Evolutionary conservation across 1,140 invertebrate genomes (phyloP).

Genomic region (Trachymyrmex cornetzi): DNA sequence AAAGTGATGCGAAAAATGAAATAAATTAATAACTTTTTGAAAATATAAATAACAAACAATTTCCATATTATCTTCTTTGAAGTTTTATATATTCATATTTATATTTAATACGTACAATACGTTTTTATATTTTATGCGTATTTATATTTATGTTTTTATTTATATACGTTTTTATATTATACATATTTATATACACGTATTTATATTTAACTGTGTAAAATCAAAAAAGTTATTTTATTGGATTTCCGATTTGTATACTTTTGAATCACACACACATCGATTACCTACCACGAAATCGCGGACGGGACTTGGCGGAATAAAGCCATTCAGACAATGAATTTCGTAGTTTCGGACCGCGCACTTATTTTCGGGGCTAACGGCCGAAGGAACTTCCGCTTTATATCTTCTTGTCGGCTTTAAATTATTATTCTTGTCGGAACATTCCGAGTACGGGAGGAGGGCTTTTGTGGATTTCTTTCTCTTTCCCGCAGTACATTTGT

Average conservation of each 20-base stretch:
- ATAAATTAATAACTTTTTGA: not conserved
- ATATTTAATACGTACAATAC: not conserved
- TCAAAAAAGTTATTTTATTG: not conserved
- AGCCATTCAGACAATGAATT: conserved; percentile 37
- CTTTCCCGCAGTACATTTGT: not conserved
- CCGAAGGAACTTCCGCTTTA: conserved; percentile 43
- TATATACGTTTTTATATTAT: not conserved
- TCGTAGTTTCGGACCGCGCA: not conserved
- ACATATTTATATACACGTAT: not conserved
- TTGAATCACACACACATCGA: not conserved
- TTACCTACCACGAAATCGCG: not conserved
- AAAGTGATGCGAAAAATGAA: not conserved
- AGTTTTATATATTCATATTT: not conserved
- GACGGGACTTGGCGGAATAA: not conserved
- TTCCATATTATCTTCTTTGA: not conserved
- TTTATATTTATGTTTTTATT: not conserved
- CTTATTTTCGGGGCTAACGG: conserved; percentile 29
- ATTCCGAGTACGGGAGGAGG: not conserved
- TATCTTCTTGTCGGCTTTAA: conserved; percentile 49
- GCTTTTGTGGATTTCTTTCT: conserved; percentile 28
- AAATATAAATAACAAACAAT: not conserved
- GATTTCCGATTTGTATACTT: not conserved
- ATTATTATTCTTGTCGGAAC: conserved; percentile 46
- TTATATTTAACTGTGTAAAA: not conserved
- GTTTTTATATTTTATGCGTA: not conserved